These are phyloP conservation scores for Trypoxylus dichotomus DNA, from an alignment of 1,140 invertebrate genomes.

Conservation along the genomic window DNA sequence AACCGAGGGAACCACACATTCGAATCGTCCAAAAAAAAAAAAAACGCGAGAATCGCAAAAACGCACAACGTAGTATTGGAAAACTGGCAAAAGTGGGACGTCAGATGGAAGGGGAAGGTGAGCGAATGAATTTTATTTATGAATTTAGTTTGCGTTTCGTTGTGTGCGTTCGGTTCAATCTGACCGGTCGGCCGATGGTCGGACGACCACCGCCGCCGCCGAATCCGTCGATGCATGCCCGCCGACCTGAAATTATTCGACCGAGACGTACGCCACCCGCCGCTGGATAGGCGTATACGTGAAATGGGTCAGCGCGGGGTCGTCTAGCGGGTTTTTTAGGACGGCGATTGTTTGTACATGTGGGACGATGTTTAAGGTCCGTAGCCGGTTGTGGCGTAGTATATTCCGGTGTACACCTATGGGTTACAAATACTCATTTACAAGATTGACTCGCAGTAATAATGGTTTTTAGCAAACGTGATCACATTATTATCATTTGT, in stretches of 20 bases:
- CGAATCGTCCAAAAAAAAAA: not conserved
- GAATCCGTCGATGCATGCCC: conserved; percentile 1
- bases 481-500: too few relatives aligned
- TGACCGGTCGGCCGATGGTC: not conserved
- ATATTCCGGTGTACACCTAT: too few relatives aligned
- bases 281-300: not conserved
- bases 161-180: not conserved
- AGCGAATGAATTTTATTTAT: conserved; percentile 14
- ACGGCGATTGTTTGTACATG: not conserved
- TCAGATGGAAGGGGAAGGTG: not conserved
- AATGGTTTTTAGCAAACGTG: too few relatives aligned
- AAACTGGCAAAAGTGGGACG: not conserved
- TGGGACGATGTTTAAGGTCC: not conserved
- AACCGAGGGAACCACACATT: not conserved
- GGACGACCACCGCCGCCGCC: not conserved
- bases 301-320: not conserved
- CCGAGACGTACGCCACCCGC: not conserved
- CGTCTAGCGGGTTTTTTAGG: not conserved
- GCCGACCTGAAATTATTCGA: conserved; percentile 20
- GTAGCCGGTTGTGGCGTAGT: not conserved
- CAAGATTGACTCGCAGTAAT: too few relatives aligned
- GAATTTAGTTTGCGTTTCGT: conserved; percentile 11
- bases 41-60: not conserved
- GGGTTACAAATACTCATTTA: too few relatives aligned
- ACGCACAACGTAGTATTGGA: too few relatives aligned